These are phyloP conservation scores for Megaleporinus macrocephalus DNA, from an alignment of 2,113 vertebrate genomes.

Conservation along the genomic window DNA sequence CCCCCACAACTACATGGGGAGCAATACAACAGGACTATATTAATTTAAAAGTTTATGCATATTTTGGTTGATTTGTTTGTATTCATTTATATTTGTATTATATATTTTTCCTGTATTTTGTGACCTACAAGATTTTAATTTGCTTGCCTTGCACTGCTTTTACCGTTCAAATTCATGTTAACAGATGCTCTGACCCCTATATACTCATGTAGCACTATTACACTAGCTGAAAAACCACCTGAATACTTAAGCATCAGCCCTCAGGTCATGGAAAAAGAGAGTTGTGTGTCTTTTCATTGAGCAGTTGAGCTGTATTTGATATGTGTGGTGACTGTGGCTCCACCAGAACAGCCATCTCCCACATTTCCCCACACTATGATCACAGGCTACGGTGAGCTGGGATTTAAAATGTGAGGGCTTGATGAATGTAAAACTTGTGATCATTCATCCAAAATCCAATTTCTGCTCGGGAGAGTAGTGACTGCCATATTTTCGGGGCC, in stretches of 20 bases:
- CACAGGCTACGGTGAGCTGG: conserved; percentile 6
- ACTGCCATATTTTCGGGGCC: conserved; percentile 47
- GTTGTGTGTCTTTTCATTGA: not conserved
- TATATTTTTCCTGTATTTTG: too few species aligned
- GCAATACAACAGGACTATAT: too few species aligned
- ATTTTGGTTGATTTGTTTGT: too few species aligned
- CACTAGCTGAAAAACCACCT: too few species aligned
- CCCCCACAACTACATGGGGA: too few species aligned
- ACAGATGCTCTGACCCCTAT: too few species aligned
- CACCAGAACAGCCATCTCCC: not conserved
- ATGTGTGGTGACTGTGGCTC: not conserved
- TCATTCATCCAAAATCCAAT: conserved; percentile 59
- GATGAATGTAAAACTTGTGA: conserved; percentile 53
- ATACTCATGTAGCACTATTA: too few species aligned
- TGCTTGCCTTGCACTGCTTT: too few species aligned
- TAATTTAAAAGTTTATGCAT: too few species aligned
- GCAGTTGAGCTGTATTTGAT: not conserved
- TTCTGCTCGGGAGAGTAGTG: conserved; percentile 46
- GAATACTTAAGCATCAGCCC: not conserved
- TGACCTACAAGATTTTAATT: too few species aligned
- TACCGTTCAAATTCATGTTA: too few species aligned
- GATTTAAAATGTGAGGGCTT: conserved; percentile 37
- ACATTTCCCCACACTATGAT: conserved; percentile 1
- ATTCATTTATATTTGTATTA: too few species aligned
- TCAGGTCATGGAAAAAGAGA: not conserved